Evolutionary conservation across 2,113 vertebrate genomes (phyloP).

Genomic region (Cynopterus brachyotis): DNA sequence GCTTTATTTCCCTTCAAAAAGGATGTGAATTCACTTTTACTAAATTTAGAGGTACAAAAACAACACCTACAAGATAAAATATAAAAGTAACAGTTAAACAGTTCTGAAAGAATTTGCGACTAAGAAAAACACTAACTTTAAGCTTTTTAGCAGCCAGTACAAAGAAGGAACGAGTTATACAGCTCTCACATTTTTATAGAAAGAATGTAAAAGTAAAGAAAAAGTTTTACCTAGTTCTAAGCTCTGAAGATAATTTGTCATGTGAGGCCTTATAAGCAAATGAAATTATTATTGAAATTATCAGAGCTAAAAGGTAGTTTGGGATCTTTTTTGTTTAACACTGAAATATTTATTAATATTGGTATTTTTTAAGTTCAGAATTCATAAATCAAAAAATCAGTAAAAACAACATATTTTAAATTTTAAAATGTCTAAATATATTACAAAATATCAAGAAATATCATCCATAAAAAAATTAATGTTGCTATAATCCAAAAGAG

Average conservation of each 20-base stretch:
- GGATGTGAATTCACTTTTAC: neutral
- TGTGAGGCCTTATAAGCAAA: neutral
- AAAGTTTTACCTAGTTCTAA: neutral
- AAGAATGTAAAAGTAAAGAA: neutral
- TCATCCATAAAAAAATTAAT: neutral
- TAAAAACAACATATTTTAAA: constrained; percentile 1
- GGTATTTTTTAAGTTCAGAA: neutral
- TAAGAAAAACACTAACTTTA: constrained; percentile 7
- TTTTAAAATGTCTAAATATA: neutral
- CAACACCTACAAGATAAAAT: neutral
- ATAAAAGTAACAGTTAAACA: neutral
- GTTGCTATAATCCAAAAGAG: constrained; percentile 1
- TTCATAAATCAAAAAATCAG: constrained; percentile 22
- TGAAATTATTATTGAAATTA: constrained; percentile 4
- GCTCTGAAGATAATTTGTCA: neutral
- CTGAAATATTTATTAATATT: neutral
- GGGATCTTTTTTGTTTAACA: neutral
- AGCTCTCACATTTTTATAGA: neutral
- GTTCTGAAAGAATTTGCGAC: neutral
- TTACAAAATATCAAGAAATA: constrained; percentile 16
- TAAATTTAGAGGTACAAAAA: neutral
- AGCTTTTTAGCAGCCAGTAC: neutral
- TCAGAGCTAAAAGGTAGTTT: neutral
- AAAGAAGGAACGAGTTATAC: neutral
- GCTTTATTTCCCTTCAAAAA: neutral